phyloP scores from a whole-genome alignment of 2,113 vertebrate species.

The Silurus glanis region DNA sequence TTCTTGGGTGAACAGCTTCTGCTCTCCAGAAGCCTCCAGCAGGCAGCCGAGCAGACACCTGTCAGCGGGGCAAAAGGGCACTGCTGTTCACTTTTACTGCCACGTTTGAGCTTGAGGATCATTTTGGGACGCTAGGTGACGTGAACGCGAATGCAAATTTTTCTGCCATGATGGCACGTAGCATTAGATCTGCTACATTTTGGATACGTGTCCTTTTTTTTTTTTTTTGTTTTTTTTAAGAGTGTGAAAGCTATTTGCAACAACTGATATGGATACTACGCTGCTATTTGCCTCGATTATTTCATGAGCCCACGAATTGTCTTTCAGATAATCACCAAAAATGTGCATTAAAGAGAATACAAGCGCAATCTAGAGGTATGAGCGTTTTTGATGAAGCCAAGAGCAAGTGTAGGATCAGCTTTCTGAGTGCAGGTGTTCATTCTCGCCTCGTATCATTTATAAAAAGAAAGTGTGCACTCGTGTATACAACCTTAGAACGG shows the following conservation, averaged over 20 bases:
- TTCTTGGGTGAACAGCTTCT: constrained; percentile 24
- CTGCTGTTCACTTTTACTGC: not conserved
- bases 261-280: not conserved
- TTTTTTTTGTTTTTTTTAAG: not conserved
- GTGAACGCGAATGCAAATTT: too few relatives aligned
- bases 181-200: too few relatives aligned
- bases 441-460: not conserved
- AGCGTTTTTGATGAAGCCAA: not conserved
- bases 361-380: too few relatives aligned
- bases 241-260: not conserved
- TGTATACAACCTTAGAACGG: not conserved
- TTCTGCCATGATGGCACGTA: too few relatives aligned
- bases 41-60: constrained; percentile 26
- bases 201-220: not conserved
- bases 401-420: not conserved
- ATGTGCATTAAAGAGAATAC: not conserved
- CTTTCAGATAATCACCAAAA: not conserved
- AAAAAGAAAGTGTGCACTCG: not conserved
- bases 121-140: not conserved
- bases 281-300: not conserved
- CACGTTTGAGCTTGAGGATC: too few relatives aligned
- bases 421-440: constrained; percentile 4
- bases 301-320: not conserved
- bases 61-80: constrained; percentile 28
- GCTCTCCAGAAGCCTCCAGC: constrained; percentile 16